Conservation (phyloP, 2,797 vertebrate species). For the Malacoraja senta region DNA sequence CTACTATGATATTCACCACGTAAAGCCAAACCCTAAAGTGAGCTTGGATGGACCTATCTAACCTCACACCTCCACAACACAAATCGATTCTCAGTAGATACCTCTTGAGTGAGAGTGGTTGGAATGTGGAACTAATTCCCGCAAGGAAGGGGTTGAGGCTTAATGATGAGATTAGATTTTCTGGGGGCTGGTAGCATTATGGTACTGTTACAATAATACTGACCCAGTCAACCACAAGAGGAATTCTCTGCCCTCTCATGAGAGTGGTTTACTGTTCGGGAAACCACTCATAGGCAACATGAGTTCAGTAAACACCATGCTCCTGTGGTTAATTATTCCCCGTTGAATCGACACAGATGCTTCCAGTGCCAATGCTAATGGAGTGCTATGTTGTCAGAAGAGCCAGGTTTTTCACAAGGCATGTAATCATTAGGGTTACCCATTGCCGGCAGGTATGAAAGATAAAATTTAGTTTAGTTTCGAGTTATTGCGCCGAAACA, state of each 20-base stretch:
- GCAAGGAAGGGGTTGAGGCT: no score
- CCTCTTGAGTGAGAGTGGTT: neutral
- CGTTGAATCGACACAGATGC: neutral
- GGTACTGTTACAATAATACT: neutral
- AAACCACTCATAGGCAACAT: neutral
- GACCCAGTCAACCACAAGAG: neutral
- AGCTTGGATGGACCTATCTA: neutral
- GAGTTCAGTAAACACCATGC: neutral
- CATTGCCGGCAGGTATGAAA: neutral
- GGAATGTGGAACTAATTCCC: neutral
- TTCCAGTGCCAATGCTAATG: neutral
- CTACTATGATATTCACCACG: neutral
- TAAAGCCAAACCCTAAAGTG: neutral
- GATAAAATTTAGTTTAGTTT: neutral
- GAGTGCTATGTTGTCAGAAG: neutral
- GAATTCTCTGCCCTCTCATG: neutral
- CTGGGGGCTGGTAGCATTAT: neutral
- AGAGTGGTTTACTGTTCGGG: neutral
- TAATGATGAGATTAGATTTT: neutral
- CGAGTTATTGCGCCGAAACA: no score
- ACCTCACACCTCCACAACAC: neutral
- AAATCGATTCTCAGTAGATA: neutral
- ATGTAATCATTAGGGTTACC: neutral
- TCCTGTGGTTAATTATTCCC: neutral
- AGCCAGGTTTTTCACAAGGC: neutral